A percentile compares a stretch with the other conserved stretches of the same genome.
Evolutionary conservation across 2,113 vertebrate species (phyloP).

Genomic region (Cyprinus carpio): DNA sequence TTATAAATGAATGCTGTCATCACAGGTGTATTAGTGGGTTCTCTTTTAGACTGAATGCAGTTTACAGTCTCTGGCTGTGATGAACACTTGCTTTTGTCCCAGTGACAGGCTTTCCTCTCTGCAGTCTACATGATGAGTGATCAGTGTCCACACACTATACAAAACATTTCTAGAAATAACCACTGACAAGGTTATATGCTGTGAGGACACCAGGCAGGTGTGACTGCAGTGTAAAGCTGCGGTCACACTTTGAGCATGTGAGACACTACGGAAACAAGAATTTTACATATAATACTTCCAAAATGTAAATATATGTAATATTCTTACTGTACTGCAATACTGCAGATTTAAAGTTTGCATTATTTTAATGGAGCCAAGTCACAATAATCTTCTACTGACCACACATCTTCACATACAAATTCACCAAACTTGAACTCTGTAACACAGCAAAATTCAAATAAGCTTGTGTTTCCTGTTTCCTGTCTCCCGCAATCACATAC

Average conservation of each 20-base stretch:
- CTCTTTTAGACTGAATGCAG: not conserved
- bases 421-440: not conserved
- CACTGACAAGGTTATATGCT: no score
- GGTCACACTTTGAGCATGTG: no score
- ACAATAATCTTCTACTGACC: not conserved
- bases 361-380: not conserved
- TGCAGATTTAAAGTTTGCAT: not conserved
- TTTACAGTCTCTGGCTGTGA: constrained; percentile 1
- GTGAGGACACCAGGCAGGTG: no score
- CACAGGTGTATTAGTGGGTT: not conserved
- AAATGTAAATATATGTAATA: not conserved
- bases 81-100: not conserved
- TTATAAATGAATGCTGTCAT: not conserved
- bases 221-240: no score
- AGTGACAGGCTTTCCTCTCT: not conserved
- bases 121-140: not conserved
- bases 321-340: not conserved
- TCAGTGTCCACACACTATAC: not conserved
- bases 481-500: no score
- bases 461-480: no score
- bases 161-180: no score
- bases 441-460: not conserved
- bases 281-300: no score
- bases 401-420: no score
- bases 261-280: not conserved